These are phyloP conservation scores for Lethrus apterus DNA, from an alignment of 1,140 invertebrate genomes.

Conservation along the genomic window DNA sequence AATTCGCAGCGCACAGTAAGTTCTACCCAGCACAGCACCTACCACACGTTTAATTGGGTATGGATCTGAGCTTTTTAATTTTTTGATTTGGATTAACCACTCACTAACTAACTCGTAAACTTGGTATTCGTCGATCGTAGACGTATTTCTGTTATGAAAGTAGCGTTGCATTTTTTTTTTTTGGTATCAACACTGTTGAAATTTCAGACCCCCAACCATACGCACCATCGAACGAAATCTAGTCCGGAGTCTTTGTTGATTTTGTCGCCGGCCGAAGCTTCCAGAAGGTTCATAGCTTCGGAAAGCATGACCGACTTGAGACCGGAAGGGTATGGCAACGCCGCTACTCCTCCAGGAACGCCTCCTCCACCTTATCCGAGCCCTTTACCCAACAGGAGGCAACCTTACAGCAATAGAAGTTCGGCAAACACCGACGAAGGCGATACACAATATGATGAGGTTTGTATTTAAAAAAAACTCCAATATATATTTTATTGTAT, in stretches of 20 bases:
- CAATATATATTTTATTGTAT: not conserved
- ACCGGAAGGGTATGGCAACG: slow-evolving; percentile 13
- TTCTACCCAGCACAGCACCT: no score
- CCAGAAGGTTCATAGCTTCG: slow-evolving; percentile 48
- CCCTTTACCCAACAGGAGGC: slow-evolving; percentile 37
- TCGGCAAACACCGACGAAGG: slow-evolving; percentile 28
- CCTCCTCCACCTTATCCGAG: slow-evolving; percentile 75
- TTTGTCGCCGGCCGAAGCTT: slow-evolving; percentile 43
- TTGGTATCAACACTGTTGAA: no score
- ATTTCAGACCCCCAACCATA: slow-evolving; percentile 37
- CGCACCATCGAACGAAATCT: slow-evolving; percentile 62
- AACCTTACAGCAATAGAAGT: slow-evolving; percentile 25
- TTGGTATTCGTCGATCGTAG: no score
- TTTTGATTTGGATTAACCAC: no score
- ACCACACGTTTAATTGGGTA: no score
- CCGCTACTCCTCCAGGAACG: slow-evolving; percentile 70
- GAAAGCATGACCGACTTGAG: slow-evolving; percentile 55
- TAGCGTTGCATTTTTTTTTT: no score
- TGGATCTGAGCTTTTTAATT: no score
- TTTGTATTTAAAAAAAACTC: no score
- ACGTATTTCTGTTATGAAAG: no score
- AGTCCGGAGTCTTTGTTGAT: slow-evolving; percentile 56
- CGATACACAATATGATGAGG: slow-evolving; percentile 27
- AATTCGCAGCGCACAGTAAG: no score
- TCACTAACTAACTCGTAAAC: no score